Evolutionary conservation across 2,113 vertebrate genomes (phyloP).

Genomic region (Dasyprocta punctata): DNA sequence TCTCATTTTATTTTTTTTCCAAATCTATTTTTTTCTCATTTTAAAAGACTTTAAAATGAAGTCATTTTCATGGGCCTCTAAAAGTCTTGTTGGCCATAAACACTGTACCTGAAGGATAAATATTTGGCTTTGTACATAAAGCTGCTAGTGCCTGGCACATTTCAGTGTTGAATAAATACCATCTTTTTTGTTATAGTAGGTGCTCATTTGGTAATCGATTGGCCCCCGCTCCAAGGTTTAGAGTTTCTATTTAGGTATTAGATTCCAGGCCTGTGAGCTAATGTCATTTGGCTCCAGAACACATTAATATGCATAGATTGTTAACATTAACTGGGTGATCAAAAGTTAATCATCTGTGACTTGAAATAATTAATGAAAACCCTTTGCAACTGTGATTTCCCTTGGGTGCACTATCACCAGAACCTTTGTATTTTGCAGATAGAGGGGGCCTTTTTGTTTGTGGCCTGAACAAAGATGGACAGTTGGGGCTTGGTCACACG

Average conservation of each 20-base stretch:
- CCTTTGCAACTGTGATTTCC: neutral
- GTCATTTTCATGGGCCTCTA: neutral
- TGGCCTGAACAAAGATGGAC: constrained; percentile 94
- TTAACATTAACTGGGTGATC: neutral
- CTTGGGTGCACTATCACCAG: neutral
- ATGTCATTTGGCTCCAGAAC: neutral
- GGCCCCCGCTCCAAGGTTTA: neutral
- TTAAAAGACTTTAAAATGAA: constrained; percentile 53
- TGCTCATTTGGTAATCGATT: neutral
- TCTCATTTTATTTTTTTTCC: neutral
- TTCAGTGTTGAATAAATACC: neutral
- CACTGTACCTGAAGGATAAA: neutral
- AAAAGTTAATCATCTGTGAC: neutral
- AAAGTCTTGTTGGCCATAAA: neutral
- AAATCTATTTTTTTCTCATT: constrained; percentile 5
- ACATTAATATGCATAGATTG: neutral
- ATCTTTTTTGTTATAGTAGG: neutral
- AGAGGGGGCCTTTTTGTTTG: constrained; percentile 91
- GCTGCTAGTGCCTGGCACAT: neutral
- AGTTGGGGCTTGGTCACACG: constrained; percentile 92
- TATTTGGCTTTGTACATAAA: neutral
- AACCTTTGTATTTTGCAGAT: constrained; percentile 83
- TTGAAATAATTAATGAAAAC: neutral
- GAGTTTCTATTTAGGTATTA: constrained; percentile 16
- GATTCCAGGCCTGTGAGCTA: neutral